Evolutionary conservation across 64 coral and sea anemone species (phyloP).

Genomic region (Trachythela sp.): DNA sequence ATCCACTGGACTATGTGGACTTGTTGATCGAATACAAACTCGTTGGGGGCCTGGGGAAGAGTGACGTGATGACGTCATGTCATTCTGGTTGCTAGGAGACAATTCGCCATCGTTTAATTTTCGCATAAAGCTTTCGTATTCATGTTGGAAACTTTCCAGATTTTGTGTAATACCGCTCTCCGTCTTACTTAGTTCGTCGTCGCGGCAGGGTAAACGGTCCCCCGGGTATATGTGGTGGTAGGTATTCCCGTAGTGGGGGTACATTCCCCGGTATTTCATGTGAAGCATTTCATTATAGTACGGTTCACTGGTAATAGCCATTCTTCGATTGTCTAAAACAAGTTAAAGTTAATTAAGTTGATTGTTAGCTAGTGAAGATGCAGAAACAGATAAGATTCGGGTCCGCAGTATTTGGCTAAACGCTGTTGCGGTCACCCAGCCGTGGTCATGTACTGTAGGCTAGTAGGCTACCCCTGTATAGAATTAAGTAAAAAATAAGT

Average conservation of each 20-base stretch:
- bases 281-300: slow-evolving; percentile 5
- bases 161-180: not conserved
- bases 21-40: not conserved
- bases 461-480: too few relatives aligned
- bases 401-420: too few relatives aligned
- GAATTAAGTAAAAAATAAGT: too few relatives aligned
- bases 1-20: not conserved
- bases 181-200: not conserved
- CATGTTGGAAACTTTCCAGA: not conserved
- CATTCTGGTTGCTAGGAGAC: not conserved
- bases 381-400: too few relatives aligned
- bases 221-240: not conserved
- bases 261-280: not conserved
- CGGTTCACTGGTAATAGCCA: not conserved
- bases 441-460: too few relatives aligned
- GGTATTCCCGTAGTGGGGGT: not conserved
- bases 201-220: not conserved
- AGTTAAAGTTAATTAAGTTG: too few relatives aligned
- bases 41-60: not conserved
- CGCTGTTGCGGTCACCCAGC: too few relatives aligned
- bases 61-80: not conserved
- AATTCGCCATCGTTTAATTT: not conserved
- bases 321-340: not conserved
- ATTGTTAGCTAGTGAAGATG: too few relatives aligned
- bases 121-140: slow-evolving; percentile 7